Percentiles rank a stretch among this genome's conserved stretches.
Evolutionary conservation across 2,797 vertebrate species (phyloP).

Genomic region (Crenichthys baileyi): DNA sequence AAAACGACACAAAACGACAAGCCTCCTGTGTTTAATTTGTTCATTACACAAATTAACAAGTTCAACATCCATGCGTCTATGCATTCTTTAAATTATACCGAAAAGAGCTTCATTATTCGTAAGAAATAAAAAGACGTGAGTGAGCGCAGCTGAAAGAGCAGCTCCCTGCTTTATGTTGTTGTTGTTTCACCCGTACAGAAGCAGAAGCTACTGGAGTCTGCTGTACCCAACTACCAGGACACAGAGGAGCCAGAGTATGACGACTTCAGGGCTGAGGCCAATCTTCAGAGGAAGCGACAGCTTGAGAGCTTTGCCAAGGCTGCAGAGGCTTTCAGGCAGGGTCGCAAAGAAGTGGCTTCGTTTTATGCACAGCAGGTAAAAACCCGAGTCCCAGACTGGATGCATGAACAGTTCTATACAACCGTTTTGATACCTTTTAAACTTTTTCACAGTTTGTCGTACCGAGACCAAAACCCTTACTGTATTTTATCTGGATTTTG

Average conservation of each 20-base stretch:
- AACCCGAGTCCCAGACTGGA: conserved; percentile 8
- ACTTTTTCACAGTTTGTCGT: neutral
- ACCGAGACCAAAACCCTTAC: neutral
- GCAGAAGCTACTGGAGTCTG: conserved; percentile 42
- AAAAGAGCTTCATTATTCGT: neutral
- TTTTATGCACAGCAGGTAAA: conserved; percentile 93
- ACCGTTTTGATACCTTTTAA: neutral
- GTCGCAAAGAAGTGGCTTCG: conserved; percentile 90
- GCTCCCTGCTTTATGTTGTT: neutral
- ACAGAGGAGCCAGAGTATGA: conserved; percentile 89
- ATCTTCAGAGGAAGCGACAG: conserved; percentile 87
- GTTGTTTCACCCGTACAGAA: conserved; percentile 39
- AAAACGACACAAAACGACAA: neutral
- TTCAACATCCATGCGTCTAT: neutral
- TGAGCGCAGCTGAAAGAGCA: neutral
- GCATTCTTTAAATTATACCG: neutral
- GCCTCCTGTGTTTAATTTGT: neutral
- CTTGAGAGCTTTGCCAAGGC: conserved; percentile 90
- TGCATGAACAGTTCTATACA: neutral
- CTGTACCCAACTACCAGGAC: conserved; percentile 82
- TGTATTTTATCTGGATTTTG: neutral
- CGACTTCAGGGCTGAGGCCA: conserved; percentile 93
- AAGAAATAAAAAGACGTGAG: neutral
- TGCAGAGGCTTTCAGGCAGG: conserved; percentile 89
- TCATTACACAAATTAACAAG: neutral